These are phyloP conservation scores for Pseudolaguvia tuberculata DNA, from an alignment of 2,113 vertebrate genomes.

Conservation along the genomic window DNA sequence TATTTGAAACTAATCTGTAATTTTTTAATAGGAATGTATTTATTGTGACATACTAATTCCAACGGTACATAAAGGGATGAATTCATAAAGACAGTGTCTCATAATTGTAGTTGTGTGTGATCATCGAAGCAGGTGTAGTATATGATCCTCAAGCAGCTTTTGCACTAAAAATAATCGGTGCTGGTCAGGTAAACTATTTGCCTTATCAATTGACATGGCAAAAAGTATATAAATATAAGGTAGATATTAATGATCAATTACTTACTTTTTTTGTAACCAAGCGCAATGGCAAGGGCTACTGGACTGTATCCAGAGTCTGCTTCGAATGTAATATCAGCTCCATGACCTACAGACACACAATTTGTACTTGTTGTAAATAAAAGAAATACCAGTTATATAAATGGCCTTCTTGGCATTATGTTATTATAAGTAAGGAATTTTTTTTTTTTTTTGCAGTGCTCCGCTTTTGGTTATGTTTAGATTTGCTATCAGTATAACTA, in stretches of 20 bases:
- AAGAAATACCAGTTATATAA: too few relatives aligned
- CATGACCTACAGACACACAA: conserved; percentile 61
- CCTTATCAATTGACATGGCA: not conserved
- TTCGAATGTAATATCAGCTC: conserved; percentile 89
- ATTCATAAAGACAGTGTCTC: not conserved
- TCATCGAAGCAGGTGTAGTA: conserved; percentile 70
- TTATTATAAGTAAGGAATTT: too few relatives aligned
- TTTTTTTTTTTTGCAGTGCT: too few relatives aligned
- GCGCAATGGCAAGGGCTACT: conserved; percentile 86
- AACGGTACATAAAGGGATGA: conserved; percentile 15
- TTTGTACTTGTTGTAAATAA: conserved; percentile 48
- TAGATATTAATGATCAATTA: not conserved
- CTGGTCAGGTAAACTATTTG: not conserved
- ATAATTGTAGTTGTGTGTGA: not conserved
- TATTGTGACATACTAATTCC: conserved; percentile 19
- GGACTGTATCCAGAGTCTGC: conserved; percentile 93
- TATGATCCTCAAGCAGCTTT: conserved; percentile 80
- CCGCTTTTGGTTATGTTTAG: not conserved
- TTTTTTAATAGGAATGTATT: conserved; percentile 22
- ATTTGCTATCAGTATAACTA: not conserved
- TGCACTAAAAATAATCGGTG: conserved; percentile 65
- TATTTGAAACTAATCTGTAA: not conserved
- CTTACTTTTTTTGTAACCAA: conserved; percentile 87
- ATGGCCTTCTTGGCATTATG: too few relatives aligned
- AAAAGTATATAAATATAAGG: not conserved